Base-by-base conservation (phyloP, 1,140 invertebrate genomes). In the Platyscapa corneri region DNA sequence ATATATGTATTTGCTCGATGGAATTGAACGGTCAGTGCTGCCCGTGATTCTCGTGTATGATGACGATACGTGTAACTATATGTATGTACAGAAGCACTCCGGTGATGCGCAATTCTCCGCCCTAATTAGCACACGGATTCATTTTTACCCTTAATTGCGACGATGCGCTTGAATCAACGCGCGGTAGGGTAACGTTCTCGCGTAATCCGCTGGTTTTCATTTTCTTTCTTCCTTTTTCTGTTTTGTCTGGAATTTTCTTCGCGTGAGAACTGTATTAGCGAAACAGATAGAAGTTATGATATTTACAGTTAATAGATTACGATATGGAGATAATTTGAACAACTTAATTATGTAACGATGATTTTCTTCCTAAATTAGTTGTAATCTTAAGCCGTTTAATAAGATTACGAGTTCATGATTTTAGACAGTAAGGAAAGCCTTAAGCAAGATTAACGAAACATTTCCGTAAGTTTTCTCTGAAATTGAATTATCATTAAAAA, bases 101-200 rank as follows among this genome's bases (percentile, higher is more conserved):
- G 46, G 3, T n/a, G 30, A 56, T 18, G 14, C 30, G 37, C 72
- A 67, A 80, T 76, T 65, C 42, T 76, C 42, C 80, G 80, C 80
- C 65, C 85, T 82, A 86, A 86, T 86, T 86, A 86, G 53, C 39
- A 46, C 53, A 18, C 53, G n/a, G 81, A 79, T 78, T 83, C 64
- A 83, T 83, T 83, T 86, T 86, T 86, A 79, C 67, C 65, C 75
- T 86, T 86, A 86, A 86, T 86, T 82, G 64, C 72, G 27, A 2
- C 74, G 77, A 34, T 60, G 67, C n/a, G 46, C 60, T 67, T 76
- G 10, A 56, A 74, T 76, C 72, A 42, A 37, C 39, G 23, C n/a
- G n/a, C 30, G 42, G n/a, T 3, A 37, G 30, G 7, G 27, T 78
- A 60, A 60, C 37, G 34, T 82, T n/a, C 74, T 83, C 60, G 56